Conservation (phyloP, 2,888 invertebrate genomes). For the Sericinus montela region DNA sequence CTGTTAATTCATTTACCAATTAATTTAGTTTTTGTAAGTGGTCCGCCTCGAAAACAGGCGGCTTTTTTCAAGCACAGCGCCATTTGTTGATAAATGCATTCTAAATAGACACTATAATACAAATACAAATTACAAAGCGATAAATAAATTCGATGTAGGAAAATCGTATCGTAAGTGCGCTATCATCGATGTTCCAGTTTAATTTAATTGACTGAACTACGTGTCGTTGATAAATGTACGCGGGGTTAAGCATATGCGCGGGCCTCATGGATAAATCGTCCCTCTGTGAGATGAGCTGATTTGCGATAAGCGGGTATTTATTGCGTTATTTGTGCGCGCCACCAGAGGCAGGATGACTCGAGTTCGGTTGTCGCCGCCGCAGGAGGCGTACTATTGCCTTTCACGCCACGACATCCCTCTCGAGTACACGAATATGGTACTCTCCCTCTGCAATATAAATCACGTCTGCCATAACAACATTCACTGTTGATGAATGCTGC, state of each 20-base stretch:
- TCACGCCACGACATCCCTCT: slow-evolving; percentile 46
- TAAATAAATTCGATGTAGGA: slow-evolving; percentile 63
- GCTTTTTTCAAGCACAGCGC: slow-evolving; percentile 33
- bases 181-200: slow-evolving; percentile 70
- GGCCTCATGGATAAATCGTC: slow-evolving; percentile 71
- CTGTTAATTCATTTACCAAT: slow-evolving; percentile 18
- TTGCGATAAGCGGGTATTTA: slow-evolving; percentile 77
- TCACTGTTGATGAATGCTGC: slow-evolving; percentile 52
- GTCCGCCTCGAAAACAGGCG: slow-evolving; percentile 23
- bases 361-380: slow-evolving; percentile 46
- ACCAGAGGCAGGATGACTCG: slow-evolving; percentile 42
- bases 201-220: slow-evolving; percentile 74
- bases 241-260: slow-evolving; percentile 68
- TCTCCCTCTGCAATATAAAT: slow-evolving; percentile 54
- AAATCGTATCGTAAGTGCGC: slow-evolving; percentile 51
- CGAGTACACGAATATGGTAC: slow-evolving; percentile 32
- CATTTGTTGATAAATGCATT: slow-evolving; percentile 44
- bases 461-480: slow-evolving; percentile 46
- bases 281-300: slow-evolving; percentile 70
- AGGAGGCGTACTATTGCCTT: slow-evolving; percentile 61
- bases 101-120: slow-evolving; percentile 48
- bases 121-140: slow-evolving; percentile 58
- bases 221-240: slow-evolving; percentile 72
- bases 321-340: slow-evolving; percentile 69
- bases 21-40: slow-evolving; percentile 19